Evolutionary conservation across 2,888 invertebrate species (phyloP).

Genomic region (Zygaena filipendulae): DNA sequence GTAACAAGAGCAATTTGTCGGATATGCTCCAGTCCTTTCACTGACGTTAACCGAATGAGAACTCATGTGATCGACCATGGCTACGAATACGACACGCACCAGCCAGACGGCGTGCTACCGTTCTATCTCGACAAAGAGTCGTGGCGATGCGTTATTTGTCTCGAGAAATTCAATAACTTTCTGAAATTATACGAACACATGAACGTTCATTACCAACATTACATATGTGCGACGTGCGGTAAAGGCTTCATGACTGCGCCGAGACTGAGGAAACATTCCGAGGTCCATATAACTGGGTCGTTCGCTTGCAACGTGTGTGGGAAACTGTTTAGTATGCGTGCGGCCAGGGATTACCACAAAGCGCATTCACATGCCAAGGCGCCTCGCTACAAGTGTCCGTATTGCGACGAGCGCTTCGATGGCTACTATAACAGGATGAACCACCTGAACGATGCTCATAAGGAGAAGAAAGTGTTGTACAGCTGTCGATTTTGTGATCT

Average conservation of each 20-base stretch:
- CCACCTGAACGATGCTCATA: slow-evolving; percentile 46
- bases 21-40: slow-evolving; percentile 32
- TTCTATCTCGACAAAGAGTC: slow-evolving; percentile 44
- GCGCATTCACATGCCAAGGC: slow-evolving; percentile 43
- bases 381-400: slow-evolving; percentile 50
- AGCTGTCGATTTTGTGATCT: slow-evolving; percentile 42
- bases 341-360: slow-evolving; percentile 48
- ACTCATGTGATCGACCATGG: slow-evolving; percentile 42
- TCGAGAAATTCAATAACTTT: slow-evolving; percentile 45
- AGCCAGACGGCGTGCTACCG: slow-evolving; percentile 51
- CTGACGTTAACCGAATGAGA: slow-evolving; percentile 32
- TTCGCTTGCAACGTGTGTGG: slow-evolving; percentile 51
- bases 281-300: slow-evolving; percentile 45
- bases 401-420: slow-evolving; percentile 44
- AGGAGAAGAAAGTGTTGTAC: slow-evolving; percentile 42
- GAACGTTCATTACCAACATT: slow-evolving; percentile 55
- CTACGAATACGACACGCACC: slow-evolving; percentile 30
- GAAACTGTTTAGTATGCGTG: slow-evolving; percentile 40
- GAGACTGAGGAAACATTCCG: slow-evolving; percentile 49
- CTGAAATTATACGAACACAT: slow-evolving; percentile 55
- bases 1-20: slow-evolving; percentile 37
- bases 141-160: slow-evolving; percentile 47
- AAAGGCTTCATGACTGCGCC: slow-evolving; percentile 56
- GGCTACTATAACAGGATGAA: slow-evolving; percentile 49
- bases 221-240: slow-evolving; percentile 52